Conservation (phyloP, 2,888 invertebrate species). For the Matsumyia berberina region DNA sequence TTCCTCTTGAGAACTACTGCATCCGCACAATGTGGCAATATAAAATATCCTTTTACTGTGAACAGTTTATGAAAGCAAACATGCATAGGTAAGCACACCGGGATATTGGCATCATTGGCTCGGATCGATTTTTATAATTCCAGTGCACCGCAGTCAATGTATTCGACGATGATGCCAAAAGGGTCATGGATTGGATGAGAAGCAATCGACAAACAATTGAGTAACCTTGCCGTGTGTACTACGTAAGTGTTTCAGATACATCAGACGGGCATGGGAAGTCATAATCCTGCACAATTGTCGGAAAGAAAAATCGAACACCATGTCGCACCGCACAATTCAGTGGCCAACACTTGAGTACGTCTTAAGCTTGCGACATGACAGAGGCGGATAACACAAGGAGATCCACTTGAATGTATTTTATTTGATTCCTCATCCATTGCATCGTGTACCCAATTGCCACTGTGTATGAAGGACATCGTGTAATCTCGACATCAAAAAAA, state of each 20-base stretch:
- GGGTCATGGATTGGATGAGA: constrained; percentile 30
- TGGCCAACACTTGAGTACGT: constrained; percentile 62
- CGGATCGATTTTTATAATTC: constrained; percentile 64
- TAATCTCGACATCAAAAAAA: constrained; percentile 55
- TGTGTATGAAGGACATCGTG: constrained; percentile 55
- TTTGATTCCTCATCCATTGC: constrained; percentile 47
- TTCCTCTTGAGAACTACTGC: constrained; percentile 28
- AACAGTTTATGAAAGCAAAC: constrained; percentile 50
- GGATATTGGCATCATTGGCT: constrained; percentile 32
- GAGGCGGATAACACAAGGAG: constrained; percentile 58
- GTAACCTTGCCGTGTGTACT: constrained; percentile 49
- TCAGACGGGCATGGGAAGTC: constrained; percentile 25
- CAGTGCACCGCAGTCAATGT: constrained; percentile 26
- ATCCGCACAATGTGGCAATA: constrained; percentile 55
- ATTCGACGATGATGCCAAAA: constrained; percentile 19
- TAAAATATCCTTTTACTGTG: constrained; percentile 40
- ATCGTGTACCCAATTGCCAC: constrained; percentile 14
- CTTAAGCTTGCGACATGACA: constrained; percentile 59
- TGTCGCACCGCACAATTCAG: constrained; percentile 64
- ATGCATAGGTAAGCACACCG: constrained; percentile 54
- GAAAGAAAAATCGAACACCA: constrained; percentile 12
- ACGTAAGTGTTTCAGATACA: constrained; percentile 12
- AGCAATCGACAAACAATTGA: constrained; percentile 52
- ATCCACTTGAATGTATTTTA: constrained; percentile 70
- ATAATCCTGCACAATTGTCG: constrained; percentile 47